Evolutionary conservation across 2,888 invertebrate species (phyloP).

Genomic region (Tuta absoluta): DNA sequence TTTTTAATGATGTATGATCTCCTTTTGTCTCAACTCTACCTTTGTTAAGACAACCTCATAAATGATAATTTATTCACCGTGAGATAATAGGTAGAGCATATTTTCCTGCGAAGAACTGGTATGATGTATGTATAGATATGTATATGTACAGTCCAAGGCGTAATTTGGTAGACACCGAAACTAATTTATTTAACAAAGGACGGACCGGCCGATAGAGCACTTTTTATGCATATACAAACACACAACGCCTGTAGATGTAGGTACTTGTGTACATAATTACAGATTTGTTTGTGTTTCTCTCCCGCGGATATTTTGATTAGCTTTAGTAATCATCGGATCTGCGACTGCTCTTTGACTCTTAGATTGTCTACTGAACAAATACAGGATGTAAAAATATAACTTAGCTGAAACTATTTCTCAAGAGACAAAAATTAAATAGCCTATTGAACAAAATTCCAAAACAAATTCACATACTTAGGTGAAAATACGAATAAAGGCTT

Average conservation of each 20-base stretch:
- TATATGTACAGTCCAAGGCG: conserved; percentile 61
- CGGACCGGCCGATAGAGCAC: conserved; percentile 75
- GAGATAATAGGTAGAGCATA: conserved; percentile 77
- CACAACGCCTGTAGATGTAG: conserved; percentile 58
- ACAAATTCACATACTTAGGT: too few relatives aligned
- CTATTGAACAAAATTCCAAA: too few relatives aligned
- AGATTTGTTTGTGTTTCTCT: conserved; percentile 54
- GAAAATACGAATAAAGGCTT: too few relatives aligned
- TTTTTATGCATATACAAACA: conserved; percentile 78
- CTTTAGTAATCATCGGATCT: conserved; percentile 24
- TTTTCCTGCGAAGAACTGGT: conserved; percentile 71
- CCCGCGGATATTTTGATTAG: conserved; percentile 43
- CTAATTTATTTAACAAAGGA: conserved; percentile 82
- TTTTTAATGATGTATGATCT: conserved; percentile 69
- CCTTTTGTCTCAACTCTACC: conserved; percentile 71
- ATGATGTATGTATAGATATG: conserved; percentile 72
- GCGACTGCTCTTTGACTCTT: conserved; percentile 13
- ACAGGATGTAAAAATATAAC: too few relatives aligned
- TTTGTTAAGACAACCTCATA: conserved; percentile 63
- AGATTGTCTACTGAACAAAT: not conserved
- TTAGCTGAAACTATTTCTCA: too few relatives aligned
- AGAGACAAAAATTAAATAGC: too few relatives aligned
- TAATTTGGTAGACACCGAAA: conserved; percentile 83
- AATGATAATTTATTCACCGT: conserved; percentile 74
- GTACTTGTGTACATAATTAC: conserved; percentile 50